A percentile compares a stretch with the other conserved stretches of the same genome.
Conservation (phyloP, 2,113 vertebrate species). For the Triplophysa tibetana region DNA sequence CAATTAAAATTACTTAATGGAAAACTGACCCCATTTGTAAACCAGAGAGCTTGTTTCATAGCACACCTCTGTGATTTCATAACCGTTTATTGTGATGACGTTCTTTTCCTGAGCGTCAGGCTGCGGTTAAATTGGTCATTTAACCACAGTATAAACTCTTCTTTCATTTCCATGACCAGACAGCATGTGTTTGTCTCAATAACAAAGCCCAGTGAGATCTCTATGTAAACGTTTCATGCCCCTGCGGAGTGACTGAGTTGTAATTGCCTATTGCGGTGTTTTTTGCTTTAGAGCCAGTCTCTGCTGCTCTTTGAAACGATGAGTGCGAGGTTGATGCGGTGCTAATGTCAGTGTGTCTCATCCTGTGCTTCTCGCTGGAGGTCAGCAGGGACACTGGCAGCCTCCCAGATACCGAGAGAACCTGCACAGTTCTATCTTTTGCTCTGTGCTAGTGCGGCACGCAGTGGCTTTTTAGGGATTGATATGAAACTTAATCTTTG, state of each 20-base stretch:
- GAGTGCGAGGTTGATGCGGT: background rate
- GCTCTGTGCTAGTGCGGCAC: background rate
- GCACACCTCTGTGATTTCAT: background rate
- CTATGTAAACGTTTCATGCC: constrained; percentile 28
- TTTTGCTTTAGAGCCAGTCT: background rate
- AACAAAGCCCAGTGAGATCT: constrained; percentile 5
- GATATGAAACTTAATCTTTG: constrained; percentile 29
- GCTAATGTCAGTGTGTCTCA: constrained; percentile 19
- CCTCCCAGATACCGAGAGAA: constrained; percentile 32
- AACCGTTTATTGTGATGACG: background rate
- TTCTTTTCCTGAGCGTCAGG: background rate
- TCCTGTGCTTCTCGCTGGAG: constrained; percentile 1
- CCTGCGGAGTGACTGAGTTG: constrained; percentile 26
- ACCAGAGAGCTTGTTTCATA: background rate
- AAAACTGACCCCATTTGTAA: background rate
- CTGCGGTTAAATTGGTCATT: background rate
- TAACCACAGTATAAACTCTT: background rate
- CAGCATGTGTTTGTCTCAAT: background rate
- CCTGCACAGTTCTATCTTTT: background rate
- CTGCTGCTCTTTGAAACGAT: constrained; percentile 8
- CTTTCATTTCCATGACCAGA: constrained; percentile 20
- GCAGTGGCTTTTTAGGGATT: constrained; percentile 26
- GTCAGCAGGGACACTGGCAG: constrained; percentile 23
- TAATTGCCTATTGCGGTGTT: constrained; percentile 4
- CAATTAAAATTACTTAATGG: background rate